A percentile compares a stretch with the other conserved stretches of the same genome.
These are phyloP conservation scores for Noctilio leporinus DNA, from an alignment of 2,113 vertebrate genomes.

Conservation along the genomic window DNA sequence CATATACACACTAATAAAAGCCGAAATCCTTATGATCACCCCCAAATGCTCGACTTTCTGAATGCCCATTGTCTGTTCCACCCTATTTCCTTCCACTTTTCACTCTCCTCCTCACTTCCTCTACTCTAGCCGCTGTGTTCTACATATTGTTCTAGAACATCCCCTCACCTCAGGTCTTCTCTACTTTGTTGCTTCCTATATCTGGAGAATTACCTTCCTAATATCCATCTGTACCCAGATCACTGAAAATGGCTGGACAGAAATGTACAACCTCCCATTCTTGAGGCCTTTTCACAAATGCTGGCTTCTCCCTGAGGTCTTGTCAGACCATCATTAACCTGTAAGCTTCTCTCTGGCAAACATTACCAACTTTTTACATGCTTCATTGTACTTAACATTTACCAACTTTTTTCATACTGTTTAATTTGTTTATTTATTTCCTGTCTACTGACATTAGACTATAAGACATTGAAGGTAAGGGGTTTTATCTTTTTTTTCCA, in stretches of 20 bases:
- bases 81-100: background rate
- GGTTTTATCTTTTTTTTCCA: background rate
- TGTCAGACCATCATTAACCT: background rate
- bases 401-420: background rate
- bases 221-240: background rate
- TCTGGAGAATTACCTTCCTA: background rate
- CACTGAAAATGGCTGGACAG: background rate
- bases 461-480: background rate
- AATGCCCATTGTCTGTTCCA: background rate
- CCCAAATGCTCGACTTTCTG: background rate
- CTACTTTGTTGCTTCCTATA: background rate
- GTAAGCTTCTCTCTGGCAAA: background rate
- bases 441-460: background rate
- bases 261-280: background rate
- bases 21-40: background rate
- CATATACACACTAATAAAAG: background rate
- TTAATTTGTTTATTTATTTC: background rate
- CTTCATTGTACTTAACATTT: too few relatives aligned
- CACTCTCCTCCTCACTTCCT: background rate
- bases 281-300: background rate
- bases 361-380: background rate
- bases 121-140: background rate
- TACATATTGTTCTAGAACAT: background rate
- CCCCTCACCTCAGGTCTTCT: background rate
- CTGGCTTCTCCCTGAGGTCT: background rate